These are phyloP conservation scores for Zaprionus inermis DNA, from an alignment of 1,140 invertebrate species.

Conservation along the genomic window DNA sequence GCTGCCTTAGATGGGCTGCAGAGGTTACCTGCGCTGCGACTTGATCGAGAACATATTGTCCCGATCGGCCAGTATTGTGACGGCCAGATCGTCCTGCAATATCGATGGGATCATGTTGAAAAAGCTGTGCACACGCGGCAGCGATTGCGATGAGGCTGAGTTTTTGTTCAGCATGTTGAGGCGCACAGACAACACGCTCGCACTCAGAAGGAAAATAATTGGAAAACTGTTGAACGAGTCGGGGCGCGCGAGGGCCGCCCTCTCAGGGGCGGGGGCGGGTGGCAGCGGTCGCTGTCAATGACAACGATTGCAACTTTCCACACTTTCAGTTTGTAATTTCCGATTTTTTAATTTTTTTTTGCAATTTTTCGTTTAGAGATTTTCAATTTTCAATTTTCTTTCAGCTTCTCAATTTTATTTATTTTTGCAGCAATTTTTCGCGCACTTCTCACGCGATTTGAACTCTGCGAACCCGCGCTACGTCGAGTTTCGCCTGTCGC, in stretches of 20 bases:
- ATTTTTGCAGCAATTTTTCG: background rate
- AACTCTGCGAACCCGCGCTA: background rate
- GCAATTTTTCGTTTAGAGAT: too few relatives aligned
- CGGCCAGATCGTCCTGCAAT: conserved; percentile 78
- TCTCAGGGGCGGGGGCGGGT: background rate
- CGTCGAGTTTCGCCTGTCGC: background rate
- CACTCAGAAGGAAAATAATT: conserved; percentile 19
- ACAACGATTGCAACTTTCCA: too few relatives aligned
- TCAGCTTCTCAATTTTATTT: background rate
- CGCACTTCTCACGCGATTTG: background rate
- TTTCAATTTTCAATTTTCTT: too few relatives aligned
- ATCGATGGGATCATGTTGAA: conserved; percentile 83
- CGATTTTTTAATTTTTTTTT: too few relatives aligned
- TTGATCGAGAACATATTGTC: conserved; percentile 83
- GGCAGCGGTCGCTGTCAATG: background rate
- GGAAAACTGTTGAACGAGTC: background rate
- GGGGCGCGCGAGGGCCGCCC: background rate
- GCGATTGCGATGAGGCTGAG: conserved; percentile 72
- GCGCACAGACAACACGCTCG: conserved; percentile 13
- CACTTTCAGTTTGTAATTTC: too few relatives aligned
- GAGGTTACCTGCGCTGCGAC: conserved; percentile 73
- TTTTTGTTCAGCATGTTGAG: conserved; percentile 78
- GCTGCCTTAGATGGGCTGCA: conserved; percentile 9
- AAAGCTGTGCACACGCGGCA: conserved; percentile 81
- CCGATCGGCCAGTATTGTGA: conserved; percentile 74